Evolutionary conservation across 2,888 invertebrate species (phyloP).

Genomic region (Cacoxenus indagator): DNA sequence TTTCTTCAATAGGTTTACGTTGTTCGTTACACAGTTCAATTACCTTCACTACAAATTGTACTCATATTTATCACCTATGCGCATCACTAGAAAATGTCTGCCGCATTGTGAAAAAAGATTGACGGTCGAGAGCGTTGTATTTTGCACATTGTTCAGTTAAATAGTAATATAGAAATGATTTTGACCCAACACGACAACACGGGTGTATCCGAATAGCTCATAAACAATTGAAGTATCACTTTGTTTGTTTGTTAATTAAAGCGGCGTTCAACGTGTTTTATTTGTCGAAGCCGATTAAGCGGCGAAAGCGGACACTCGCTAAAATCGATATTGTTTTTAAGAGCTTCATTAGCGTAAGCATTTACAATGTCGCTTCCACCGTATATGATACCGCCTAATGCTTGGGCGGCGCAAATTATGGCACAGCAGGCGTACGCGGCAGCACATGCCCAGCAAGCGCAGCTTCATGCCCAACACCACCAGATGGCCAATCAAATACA

Average conservation of each 20-base stretch:
- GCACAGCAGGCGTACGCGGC: conserved; percentile 85
- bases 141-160: background rate
- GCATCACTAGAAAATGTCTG: conserved; percentile 47
- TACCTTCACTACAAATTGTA: background rate
- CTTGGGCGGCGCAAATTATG: conserved; percentile 91
- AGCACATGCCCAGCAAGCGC: conserved; percentile 73
- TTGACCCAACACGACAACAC: too few relatives aligned
- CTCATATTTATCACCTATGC: background rate
- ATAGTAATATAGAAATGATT: too few relatives aligned
- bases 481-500: conserved; percentile 70
- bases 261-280: too few relatives aligned
- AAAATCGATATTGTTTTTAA: conserved; percentile 26
- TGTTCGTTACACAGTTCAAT: background rate
- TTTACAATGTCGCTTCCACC: conserved; percentile 69
- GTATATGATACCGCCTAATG: conserved; percentile 73
- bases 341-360: background rate
- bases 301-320: conserved; percentile 25
- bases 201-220: too few relatives aligned
- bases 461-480: conserved; percentile 75
- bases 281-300: too few relatives aligned
- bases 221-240: too few relatives aligned
- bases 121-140: conserved; percentile 24
- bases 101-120: conserved; percentile 55
- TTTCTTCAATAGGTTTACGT: too few relatives aligned
- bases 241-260: too few relatives aligned